A percentile compares a stretch with the other conserved stretches of the same genome.
Evolutionary conservation across 2,888 invertebrate species (phyloP).

Genomic region (Drosophila setosimentum): DNA sequence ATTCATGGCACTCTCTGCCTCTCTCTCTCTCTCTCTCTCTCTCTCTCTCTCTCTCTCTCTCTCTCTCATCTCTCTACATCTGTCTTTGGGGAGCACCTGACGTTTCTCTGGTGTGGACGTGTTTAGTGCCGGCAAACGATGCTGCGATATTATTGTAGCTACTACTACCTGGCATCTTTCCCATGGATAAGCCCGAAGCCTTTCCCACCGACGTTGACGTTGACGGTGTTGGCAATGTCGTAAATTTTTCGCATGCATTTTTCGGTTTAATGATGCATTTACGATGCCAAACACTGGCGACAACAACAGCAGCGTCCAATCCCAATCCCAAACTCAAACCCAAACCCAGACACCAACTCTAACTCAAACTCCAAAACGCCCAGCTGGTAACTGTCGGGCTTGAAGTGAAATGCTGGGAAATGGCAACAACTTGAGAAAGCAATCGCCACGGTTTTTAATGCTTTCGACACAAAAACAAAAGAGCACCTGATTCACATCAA

Average conservation of each 20-base stretch:
- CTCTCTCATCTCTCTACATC: not conserved
- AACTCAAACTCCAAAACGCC: not conserved
- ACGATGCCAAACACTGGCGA: constrained; percentile 75
- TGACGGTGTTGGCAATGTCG: constrained; percentile 73
- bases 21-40: not conserved
- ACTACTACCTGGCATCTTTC: constrained; percentile 70
- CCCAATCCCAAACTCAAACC: constrained; percentile 1
- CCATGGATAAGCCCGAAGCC: constrained; percentile 22
- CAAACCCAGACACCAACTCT: not conserved
- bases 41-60: not conserved
- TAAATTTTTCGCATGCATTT: constrained; percentile 82
- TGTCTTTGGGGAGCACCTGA: not conserved
- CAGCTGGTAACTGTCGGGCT: constrained; percentile 7
- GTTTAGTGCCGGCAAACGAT: constrained; percentile 71
- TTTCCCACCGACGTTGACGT: constrained; percentile 39
- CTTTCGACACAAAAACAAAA: constrained; percentile 60
- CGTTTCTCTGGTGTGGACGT: constrained; percentile 38
- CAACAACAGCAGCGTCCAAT: constrained; percentile 46
- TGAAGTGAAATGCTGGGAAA: constrained; percentile 55
- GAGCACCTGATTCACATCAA: constrained; percentile 68
- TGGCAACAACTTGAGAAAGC: constrained; percentile 73
- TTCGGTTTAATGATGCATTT: constrained; percentile 83
- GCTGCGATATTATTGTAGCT: constrained; percentile 66
- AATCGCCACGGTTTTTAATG: constrained; percentile 80
- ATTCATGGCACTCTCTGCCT: constrained; percentile 20